phyloP scores from a whole-genome alignment of 2,888 invertebrate species.

The Platycheirus rosarum region DNA sequence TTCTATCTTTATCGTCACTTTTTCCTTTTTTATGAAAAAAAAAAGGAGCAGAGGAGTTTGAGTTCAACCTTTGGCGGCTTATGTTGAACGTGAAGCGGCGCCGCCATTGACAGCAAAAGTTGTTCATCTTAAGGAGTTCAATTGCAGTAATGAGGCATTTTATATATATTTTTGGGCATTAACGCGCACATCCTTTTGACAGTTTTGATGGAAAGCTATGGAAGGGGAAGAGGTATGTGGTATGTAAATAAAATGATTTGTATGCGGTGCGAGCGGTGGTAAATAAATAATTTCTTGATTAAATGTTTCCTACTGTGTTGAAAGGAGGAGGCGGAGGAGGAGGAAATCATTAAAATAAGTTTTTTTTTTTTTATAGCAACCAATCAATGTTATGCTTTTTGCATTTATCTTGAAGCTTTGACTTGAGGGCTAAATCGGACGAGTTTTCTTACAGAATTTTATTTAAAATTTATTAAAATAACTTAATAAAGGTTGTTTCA shows the following conservation, averaged over 20 bases:
- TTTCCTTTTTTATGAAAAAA: neutral
- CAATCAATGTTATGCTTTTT: too few species aligned
- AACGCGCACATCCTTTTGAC: slow-evolving; percentile 26
- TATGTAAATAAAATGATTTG: neutral
- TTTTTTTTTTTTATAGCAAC: neutral
- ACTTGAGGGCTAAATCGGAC: too few species aligned
- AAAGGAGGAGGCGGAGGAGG: too few species aligned
- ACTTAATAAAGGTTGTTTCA: too few species aligned
- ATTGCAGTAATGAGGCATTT: slow-evolving; percentile 51
- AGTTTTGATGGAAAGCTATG: neutral
- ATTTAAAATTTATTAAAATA: too few species aligned
- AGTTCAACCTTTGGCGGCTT: slow-evolving; percentile 43
- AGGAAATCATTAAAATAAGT: too few species aligned
- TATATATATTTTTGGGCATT: neutral
- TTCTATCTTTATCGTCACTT: slow-evolving; percentile 44
- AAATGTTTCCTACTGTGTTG: slow-evolving; percentile 25
- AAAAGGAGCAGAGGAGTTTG: slow-evolving; percentile 11
- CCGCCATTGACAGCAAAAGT: slow-evolving; percentile 31
- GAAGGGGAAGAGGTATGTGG: neutral
- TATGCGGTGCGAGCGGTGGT: neutral
- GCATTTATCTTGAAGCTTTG: too few species aligned
- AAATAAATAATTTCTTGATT: slow-evolving; percentile 39
- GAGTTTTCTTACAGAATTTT: too few species aligned
- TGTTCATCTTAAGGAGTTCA: slow-evolving; percentile 25
- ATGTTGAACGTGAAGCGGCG: neutral